Conservation (phyloP, 2,113 vertebrate species). For the Symphodus melops region DNA sequence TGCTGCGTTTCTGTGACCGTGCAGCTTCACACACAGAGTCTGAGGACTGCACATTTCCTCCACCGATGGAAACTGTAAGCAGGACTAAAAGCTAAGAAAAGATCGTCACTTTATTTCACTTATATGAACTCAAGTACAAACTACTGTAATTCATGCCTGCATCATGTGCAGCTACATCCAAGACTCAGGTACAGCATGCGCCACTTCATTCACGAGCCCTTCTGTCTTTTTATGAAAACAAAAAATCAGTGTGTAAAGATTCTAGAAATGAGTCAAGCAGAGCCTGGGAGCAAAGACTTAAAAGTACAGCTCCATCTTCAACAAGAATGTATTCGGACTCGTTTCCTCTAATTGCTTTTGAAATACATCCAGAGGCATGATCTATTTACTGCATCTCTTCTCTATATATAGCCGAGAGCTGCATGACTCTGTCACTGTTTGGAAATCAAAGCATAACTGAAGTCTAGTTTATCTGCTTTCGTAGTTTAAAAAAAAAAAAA, state of each 20-base stretch:
- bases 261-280: no score
- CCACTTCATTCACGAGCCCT: no score
- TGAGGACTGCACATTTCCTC: background rate
- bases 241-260: no score
- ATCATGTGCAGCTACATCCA: no score
- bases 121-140: no score
- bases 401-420: conserved; percentile 24
- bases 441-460: conserved; percentile 29
- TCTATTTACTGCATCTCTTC: conserved; percentile 9
- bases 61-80: background rate
- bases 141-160: no score
- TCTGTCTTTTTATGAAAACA: no score
- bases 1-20: conserved; percentile 26
- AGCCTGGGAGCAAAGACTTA: no score
- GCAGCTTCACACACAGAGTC: conserved; percentile 19
- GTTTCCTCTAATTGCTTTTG: conserved; percentile 11
- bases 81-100: background rate
- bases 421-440: conserved; percentile 13
- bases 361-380: conserved; percentile 1
- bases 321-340: background rate
- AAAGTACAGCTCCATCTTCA: no score
- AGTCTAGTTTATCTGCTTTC: conserved; percentile 1
- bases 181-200: no score
- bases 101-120: background rate
- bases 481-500: background rate